phyloP scores from a whole-genome alignment of 2,113 vertebrate genomes.

The Thalassarche chlororhynchos region DNA sequence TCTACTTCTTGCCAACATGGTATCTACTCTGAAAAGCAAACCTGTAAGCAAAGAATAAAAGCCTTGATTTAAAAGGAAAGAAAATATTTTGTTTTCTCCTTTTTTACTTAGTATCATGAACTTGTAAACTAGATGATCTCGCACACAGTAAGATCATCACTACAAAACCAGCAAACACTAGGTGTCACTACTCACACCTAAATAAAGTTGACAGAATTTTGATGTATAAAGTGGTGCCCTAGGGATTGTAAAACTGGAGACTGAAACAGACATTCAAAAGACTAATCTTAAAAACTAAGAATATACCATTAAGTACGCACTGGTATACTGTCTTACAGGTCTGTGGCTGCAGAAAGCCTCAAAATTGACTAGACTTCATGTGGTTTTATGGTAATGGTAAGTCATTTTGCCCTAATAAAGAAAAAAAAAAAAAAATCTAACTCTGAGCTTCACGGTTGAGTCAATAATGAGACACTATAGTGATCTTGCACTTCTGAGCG shows the following conservation, averaged over 20 bases:
- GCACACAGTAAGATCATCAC: not conserved
- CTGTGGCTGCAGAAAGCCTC: not conserved
- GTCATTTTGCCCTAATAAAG: not conserved
- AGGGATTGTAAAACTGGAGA: not conserved
- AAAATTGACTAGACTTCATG: not conserved
- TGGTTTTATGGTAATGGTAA: not conserved
- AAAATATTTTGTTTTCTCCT: not conserved
- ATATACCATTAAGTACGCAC: not conserved
- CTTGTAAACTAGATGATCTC: not conserved
- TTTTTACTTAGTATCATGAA: not conserved
- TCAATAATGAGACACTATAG: not conserved
- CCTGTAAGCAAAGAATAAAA: not conserved
- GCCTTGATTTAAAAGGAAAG: not conserved
- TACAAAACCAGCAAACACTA: slow-evolving; percentile 24
- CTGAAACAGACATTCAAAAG: not conserved
- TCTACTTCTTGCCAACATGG: too few species aligned
- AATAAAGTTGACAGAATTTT: not conserved
- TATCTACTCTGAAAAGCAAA: not conserved
- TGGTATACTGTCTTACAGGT: not conserved
- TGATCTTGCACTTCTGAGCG: not conserved
- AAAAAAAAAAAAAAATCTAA: not conserved
- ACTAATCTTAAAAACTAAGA: not conserved
- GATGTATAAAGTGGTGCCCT: not conserved
- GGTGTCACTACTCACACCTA: slow-evolving; percentile 11
- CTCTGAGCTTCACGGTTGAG: not conserved